Base-by-base conservation (phyloP, 2,797 vertebrate species). In the Anabas testudineus region DNA sequence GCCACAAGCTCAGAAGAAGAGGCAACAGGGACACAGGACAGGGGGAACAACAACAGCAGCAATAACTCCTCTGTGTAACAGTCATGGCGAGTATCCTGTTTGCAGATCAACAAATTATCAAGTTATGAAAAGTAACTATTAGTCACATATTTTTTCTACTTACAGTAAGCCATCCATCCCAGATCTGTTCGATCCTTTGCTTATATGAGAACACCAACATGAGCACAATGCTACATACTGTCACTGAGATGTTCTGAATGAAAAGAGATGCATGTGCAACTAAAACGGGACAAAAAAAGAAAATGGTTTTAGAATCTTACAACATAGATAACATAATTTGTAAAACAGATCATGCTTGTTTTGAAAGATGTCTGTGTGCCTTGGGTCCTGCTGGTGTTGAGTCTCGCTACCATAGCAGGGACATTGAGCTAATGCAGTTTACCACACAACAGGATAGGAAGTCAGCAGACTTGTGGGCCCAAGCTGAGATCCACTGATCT, bases 171-270 rank as follows among this genome's bases (percentile, higher is more conserved):
- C 94, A 95, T 76, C 92, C 89, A 16, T 59, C 53, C 90, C 94
- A 94, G 78, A 91, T 88, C 73, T 66, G 52, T 58, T 94, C 92
- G 79, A 90, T 92, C 88, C 93, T 91, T 77, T 91, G 92, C 87
- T 93, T 93, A 84, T 91, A 94, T 53, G 89, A 94, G 87, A 94
- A 95, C 71, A 94, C 87, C 60, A 94, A 83, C 94, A 95, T 94
- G 80, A 93, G 87, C 49, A 94, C 83, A 10, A 93, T 84, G 76
- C 90, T 94, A 86, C 93, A 93, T 71, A 93, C 49, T 21, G 90
- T 92, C 89, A 94, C 90, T 22, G 94, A 96, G 78, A 91, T 90
- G 77, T 94, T 95, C 93, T 89, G 81, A 91, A 94, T 91, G 87
- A 95, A 94, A 81, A 95, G 86, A 24, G 86, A 94, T 52, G 90